Percentiles rank a stretch among this genome's conserved stretches.
Evolutionary conservation across 1,140 invertebrate species (phyloP).

Genomic region (Scaptomyza pallida): DNA sequence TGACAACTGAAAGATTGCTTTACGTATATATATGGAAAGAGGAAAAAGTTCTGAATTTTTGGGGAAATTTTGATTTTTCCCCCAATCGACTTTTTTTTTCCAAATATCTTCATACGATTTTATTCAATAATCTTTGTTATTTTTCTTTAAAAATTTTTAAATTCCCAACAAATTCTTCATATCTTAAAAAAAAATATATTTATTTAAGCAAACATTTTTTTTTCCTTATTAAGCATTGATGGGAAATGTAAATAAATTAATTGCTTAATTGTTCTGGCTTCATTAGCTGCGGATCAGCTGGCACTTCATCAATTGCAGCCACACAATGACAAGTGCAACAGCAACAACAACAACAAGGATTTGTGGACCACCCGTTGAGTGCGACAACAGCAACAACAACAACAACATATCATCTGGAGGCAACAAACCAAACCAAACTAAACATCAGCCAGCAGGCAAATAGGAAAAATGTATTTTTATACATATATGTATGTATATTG

Average conservation of each 20-base stretch:
- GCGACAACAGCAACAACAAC: conserved; percentile 16
- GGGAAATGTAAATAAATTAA: conserved; percentile 6
- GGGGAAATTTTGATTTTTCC: no score
- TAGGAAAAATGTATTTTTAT: conserved; percentile 68
- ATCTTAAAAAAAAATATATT: no score
- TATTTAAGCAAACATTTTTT: no score
- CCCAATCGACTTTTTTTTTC: no score
- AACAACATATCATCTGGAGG: conserved; percentile 14
- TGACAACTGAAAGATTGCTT: no score
- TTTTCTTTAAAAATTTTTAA: no score
- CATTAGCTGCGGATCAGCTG: conserved; percentile 34
- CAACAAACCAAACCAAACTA: conserved; percentile 6
- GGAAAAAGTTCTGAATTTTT: no score
- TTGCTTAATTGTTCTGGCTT: conserved; percentile 23
- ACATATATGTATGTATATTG: conserved; percentile 40
- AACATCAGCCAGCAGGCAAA: conserved; percentile 52
- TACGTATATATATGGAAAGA: no score
- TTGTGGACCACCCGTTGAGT: conserved; percentile 59
- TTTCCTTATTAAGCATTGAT: no score
- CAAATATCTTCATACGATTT: no score
- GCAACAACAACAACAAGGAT: conserved; percentile 29
- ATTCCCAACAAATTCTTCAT: no score
- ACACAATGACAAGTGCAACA: conserved; percentile 41
- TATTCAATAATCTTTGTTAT: no score
- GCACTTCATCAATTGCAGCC: conserved; percentile 5